Evolutionary conservation across 2,888 invertebrate genomes (phyloP).

Genomic region (Elmis aenea): DNA sequence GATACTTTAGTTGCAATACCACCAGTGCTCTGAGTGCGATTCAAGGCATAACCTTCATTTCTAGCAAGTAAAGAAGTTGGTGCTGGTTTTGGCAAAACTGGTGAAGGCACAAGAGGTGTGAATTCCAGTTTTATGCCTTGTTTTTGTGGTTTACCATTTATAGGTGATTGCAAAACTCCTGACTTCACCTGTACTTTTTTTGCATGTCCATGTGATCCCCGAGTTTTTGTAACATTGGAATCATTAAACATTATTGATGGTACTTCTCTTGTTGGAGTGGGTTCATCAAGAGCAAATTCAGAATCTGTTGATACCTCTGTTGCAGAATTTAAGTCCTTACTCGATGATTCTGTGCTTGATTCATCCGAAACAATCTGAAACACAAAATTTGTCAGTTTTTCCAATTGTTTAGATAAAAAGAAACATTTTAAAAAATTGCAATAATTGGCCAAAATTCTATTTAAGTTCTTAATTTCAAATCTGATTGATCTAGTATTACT

Average conservation of each 20-base stretch:
- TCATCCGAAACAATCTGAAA: slow-evolving; percentile 63
- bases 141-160: slow-evolving; percentile 37
- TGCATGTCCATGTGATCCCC: slow-evolving; percentile 45
- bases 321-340: slow-evolving; percentile 77
- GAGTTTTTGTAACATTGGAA: slow-evolving; percentile 52
- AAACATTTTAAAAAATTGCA: no score
- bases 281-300: slow-evolving; percentile 81
- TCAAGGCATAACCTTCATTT: slow-evolving; percentile 71
- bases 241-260: slow-evolving; percentile 75
- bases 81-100: slow-evolving; percentile 35
- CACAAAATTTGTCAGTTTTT: no score
- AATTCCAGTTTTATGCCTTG: slow-evolving; percentile 45
- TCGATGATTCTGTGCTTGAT: slow-evolving; percentile 59
- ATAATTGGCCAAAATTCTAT: no score
- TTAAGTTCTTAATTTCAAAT: no score
- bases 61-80: slow-evolving; percentile 38
- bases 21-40: slow-evolving; percentile 79
- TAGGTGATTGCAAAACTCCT: slow-evolving; percentile 46
- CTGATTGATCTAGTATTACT: no score
- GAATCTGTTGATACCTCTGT: slow-evolving; percentile 92
- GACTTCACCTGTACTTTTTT: slow-evolving; percentile 60
- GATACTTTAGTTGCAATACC: slow-evolving; percentile 85
- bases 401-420: no score
- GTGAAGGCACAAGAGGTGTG: slow-evolving; percentile 40
- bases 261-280: slow-evolving; percentile 63